Evolutionary conservation across 2,888 invertebrate genomes (phyloP).

Genomic region (Drosophila mimetica): DNA sequence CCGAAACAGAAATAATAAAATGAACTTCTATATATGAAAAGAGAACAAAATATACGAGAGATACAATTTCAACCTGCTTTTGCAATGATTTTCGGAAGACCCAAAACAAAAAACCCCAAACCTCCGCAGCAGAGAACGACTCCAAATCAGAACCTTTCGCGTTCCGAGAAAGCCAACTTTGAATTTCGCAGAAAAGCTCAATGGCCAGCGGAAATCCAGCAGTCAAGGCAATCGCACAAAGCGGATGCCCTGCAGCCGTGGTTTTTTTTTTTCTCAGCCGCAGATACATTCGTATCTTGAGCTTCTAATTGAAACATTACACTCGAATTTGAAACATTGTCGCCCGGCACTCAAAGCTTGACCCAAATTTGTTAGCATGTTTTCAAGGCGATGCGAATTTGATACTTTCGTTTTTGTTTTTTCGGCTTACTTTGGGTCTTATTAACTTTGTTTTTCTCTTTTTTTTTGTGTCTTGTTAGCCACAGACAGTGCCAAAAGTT

Average conservation of each 20-base stretch:
- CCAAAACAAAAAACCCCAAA: slow-evolving; percentile 1
- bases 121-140: slow-evolving; percentile 8
- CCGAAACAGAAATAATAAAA: slow-evolving; percentile 18
- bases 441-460: slow-evolving; percentile 18
- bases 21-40: slow-evolving; percentile 25
- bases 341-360: slow-evolving; percentile 48
- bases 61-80: slow-evolving; percentile 54
- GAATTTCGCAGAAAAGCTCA: slow-evolving; percentile 49
- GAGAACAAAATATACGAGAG: slow-evolving; percentile 38
- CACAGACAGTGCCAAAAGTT: slow-evolving; percentile 45
- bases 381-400: slow-evolving; percentile 73
- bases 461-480: slow-evolving; percentile 13
- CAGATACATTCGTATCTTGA: slow-evolving; percentile 26
- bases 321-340: slow-evolving; percentile 47
- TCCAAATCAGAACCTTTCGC: slow-evolving; percentile 36
- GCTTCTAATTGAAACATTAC: slow-evolving; percentile 71
- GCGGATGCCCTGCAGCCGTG: slow-evolving; percentile 35
- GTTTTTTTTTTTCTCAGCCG: background rate
- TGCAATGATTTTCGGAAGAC: slow-evolving; percentile 51
- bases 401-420: slow-evolving; percentile 68
- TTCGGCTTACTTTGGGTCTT: slow-evolving; percentile 22
- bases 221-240: slow-evolving; percentile 50
- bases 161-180: slow-evolving; percentile 56
- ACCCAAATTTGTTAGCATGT: slow-evolving; percentile 65
- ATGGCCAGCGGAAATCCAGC: slow-evolving; percentile 25